Evolutionary conservation across 2,113 vertebrate genomes (phyloP).

Genomic region (Callithrix jacchus): DNA sequence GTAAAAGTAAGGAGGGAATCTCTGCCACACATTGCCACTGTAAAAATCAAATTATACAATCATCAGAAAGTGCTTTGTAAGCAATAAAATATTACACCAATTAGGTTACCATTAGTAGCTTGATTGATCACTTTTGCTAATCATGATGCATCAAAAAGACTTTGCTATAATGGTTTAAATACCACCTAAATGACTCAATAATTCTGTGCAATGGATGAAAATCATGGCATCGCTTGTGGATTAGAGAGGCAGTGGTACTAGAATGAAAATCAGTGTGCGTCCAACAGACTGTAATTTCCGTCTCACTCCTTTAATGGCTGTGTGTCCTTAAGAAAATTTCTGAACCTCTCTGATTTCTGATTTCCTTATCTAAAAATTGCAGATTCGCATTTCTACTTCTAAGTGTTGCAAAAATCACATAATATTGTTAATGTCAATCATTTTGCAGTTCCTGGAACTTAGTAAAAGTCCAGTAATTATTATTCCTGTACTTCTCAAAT

Average conservation of each 20-base stretch:
- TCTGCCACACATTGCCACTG: conserved; percentile 4
- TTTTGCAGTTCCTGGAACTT: not conserved
- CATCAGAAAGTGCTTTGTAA: conserved; percentile 69
- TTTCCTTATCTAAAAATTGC: not conserved
- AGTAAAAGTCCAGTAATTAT: not conserved
- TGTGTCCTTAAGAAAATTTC: not conserved
- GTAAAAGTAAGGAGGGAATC: conserved; percentile 9
- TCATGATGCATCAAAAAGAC: conserved; percentile 55
- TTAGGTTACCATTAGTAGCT: conserved; percentile 66
- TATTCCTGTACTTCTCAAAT: not conserved
- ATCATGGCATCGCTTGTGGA: not conserved
- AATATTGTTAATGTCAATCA: not conserved
- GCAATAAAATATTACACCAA: conserved; percentile 65
- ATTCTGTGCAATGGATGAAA: conserved; percentile 46
- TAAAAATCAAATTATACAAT: conserved; percentile 60
- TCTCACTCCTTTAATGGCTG: not conserved
- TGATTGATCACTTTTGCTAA: conserved; percentile 71
- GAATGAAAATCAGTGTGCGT: not conserved
- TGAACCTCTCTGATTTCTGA: not conserved
- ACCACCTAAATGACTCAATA: conserved; percentile 30
- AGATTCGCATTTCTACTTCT: not conserved
- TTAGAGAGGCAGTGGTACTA: not conserved
- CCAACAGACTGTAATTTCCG: not conserved
- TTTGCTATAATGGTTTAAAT: conserved; percentile 68
- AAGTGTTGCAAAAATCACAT: not conserved